Percentiles rank a stretch among this genome's conserved stretches.
phyloP scores from a whole-genome alignment of 2,113 vertebrate genomes.

The Phalacrocorax brasilianus region DNA sequence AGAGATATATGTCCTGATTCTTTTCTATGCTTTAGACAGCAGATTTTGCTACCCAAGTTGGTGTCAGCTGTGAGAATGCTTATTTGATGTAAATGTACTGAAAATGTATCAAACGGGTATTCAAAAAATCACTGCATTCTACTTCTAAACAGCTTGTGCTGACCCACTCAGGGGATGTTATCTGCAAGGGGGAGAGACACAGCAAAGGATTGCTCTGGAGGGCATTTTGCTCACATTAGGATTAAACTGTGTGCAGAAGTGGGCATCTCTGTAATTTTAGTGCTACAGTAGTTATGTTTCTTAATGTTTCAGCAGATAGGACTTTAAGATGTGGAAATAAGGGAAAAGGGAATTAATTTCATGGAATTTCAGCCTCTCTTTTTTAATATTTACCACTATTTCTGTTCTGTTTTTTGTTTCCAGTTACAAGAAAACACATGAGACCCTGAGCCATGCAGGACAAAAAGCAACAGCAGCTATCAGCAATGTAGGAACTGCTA shows the following conservation, averaged over 20 bases:
- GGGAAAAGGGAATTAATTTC: neutral
- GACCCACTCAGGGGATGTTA: neutral
- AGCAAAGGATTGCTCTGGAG: neutral
- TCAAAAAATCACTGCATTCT: neutral
- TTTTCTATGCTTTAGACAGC: neutral
- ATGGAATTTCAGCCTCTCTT: neutral
- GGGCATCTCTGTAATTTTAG: neutral
- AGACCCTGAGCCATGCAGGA: constrained; percentile 91
- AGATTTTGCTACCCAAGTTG: neutral
- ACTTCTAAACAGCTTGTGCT: rapidly evolving
- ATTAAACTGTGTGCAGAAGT: neutral
- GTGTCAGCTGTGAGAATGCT: neutral
- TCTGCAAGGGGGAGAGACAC: neutral
- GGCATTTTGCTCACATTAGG: neutral
- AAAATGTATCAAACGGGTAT: neutral
- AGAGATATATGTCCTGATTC: neutral
- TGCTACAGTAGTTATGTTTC: neutral
- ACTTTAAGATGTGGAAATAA: neutral
- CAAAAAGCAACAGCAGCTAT: constrained; percentile 93
- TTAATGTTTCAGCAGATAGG: neutral
- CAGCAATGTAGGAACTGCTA: constrained; percentile 88
- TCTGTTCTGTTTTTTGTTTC: constrained; percentile 23
- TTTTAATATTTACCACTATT: neutral
- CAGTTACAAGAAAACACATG: constrained; percentile 96
- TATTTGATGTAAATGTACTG: neutral